Evolutionary conservation across 1,140 invertebrate genomes (phyloP).

Genomic region (Papilio dardanus): DNA sequence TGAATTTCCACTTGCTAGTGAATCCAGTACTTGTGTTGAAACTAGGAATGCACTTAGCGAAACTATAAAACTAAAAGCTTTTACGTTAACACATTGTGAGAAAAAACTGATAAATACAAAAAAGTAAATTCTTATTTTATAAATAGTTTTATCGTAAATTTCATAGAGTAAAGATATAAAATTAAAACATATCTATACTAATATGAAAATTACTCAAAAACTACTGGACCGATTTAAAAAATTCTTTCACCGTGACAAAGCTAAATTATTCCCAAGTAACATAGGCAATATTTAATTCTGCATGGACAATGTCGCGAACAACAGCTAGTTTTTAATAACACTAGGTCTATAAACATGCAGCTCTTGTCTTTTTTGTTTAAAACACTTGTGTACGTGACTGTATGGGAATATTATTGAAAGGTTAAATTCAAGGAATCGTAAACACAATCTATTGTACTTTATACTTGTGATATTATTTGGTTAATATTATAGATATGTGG

Average conservation of each 20-base stretch:
- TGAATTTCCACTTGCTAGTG: neutral
- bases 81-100: neutral
- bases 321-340: too few relatives aligned
- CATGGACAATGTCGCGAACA: too few relatives aligned
- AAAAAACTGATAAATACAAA: neutral
- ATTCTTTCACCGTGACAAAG: too few relatives aligned
- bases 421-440: slow-evolving; percentile 36
- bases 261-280: too few relatives aligned
- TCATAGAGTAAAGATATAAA: too few relatives aligned
- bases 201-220: too few relatives aligned
- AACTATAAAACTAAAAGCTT: slow-evolving; percentile 16
- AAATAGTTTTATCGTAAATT: neutral
- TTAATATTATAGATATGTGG: too few relatives aligned
- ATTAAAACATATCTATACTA: too few relatives aligned
- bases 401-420: slow-evolving; percentile 33
- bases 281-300: too few relatives aligned
- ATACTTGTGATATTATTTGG: slow-evolving; percentile 15
- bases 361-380: neutral
- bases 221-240: too few relatives aligned
- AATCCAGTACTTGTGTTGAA: slow-evolving; percentile 1
- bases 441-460: slow-evolving; percentile 3
- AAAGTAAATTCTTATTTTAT: neutral
- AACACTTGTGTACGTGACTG: slow-evolving; percentile 26
- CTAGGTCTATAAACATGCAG: neutral
- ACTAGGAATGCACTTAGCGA: neutral